Evolutionary conservation across 2,888 invertebrate species (phyloP).

Genomic region (Neria commutata): DNA sequence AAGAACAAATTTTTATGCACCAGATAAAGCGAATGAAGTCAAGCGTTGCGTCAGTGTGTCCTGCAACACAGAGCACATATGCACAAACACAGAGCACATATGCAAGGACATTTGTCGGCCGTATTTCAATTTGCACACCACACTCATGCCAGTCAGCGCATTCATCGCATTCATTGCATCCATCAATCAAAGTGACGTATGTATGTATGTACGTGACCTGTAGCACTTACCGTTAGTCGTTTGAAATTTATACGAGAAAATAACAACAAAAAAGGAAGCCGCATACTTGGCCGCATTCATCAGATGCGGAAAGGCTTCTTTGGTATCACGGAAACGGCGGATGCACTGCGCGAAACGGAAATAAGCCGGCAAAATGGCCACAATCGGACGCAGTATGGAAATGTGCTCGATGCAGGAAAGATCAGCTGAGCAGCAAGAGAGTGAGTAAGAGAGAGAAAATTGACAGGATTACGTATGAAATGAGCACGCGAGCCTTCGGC

Average conservation of each 20-base stretch:
- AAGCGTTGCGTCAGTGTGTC: too few relatives aligned
- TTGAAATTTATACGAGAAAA: conserved; percentile 67
- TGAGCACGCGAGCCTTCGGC: neutral
- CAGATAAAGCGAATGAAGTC: too few relatives aligned
- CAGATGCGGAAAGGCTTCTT: conserved; percentile 79
- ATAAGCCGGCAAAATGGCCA: conserved; percentile 83
- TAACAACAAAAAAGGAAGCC: conserved; percentile 84
- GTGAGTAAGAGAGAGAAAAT: neutral
- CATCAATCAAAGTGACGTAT: neutral
- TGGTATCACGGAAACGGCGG: conserved; percentile 79
- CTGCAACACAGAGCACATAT: too few relatives aligned
- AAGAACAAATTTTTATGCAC: too few relatives aligned
- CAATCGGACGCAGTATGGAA: conserved; percentile 67
- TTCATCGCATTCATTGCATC: neutral
- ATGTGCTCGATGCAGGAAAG: conserved; percentile 63
- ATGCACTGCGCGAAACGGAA: conserved; percentile 86
- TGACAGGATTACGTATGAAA: neutral
- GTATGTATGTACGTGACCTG: neutral
- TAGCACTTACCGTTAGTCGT: conserved; percentile 53
- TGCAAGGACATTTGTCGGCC: too few relatives aligned
- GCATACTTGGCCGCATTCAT: conserved; percentile 90
- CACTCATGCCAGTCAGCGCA: too few relatives aligned
- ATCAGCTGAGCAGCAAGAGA: conserved; percentile 63
- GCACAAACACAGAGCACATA: too few relatives aligned
- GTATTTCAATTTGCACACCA: too few relatives aligned